Conservation (phyloP, 2,797 vertebrate genomes). For the Silurus lanzhouensis region DNA sequence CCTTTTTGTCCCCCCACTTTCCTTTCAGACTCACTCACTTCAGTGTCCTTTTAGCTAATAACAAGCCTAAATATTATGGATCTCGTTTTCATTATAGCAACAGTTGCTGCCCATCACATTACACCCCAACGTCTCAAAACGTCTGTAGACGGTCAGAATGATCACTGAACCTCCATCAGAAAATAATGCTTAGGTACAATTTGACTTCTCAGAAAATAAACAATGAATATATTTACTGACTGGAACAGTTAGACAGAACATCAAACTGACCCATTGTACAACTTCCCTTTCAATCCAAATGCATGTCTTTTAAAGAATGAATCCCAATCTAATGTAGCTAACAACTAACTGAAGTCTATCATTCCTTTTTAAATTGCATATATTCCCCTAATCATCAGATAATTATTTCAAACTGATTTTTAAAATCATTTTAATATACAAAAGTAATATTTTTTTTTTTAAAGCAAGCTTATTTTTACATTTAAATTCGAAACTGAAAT, state of each 20-base stretch:
- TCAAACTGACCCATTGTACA: not conserved
- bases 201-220: constrained; percentile 5
- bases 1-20: constrained; percentile 16
- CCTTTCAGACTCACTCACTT: constrained; percentile 13
- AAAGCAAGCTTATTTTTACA: not conserved
- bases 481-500: not conserved
- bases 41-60: constrained; percentile 11
- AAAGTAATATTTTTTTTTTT: not conserved
- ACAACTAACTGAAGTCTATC: not conserved
- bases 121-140: constrained; percentile 35
- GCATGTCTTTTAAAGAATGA: not conserved
- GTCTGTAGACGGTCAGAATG: not conserved
- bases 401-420: not conserved
- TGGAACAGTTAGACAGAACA: not conserved
- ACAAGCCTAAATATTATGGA: constrained; percentile 21
- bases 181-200: constrained; percentile 7
- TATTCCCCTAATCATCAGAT: not conserved
- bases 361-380: not conserved
- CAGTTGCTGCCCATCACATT: constrained; percentile 22
- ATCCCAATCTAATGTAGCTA: not conserved
- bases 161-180: not conserved
- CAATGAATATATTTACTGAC: not conserved
- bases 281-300: not conserved
- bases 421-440: not conserved
- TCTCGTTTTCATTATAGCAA: constrained; percentile 19